phyloP scores from a whole-genome alignment of 2,888 invertebrate species.

The Athalia cordata region DNA sequence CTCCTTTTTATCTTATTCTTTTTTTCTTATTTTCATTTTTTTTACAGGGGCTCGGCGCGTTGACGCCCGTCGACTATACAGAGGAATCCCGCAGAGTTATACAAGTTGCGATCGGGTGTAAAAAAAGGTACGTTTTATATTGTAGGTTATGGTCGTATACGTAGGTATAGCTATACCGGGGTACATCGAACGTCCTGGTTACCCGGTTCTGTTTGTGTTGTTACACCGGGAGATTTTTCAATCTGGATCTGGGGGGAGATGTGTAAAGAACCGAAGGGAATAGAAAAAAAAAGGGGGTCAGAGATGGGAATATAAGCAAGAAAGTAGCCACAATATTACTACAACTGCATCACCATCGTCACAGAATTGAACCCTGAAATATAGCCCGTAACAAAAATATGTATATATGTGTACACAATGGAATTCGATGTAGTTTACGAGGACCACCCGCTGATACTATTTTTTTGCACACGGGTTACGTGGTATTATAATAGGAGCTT shows the following conservation, averaged over 20 bases:
- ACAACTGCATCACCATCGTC: background rate
- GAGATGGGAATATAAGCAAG: too few species aligned
- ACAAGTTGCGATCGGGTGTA: conserved; percentile 63
- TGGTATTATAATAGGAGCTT: background rate
- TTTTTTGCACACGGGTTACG: conserved; percentile 33
- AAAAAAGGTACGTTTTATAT: too few species aligned
- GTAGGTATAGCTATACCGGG: background rate
- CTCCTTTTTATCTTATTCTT: background rate
- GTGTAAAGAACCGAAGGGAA: background rate
- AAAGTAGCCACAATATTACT: conserved; percentile 6
- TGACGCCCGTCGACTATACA: conserved; percentile 27
- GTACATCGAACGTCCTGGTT: background rate
- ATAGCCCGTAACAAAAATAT: background rate
- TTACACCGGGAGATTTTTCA: too few species aligned
- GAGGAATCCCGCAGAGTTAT: conserved; percentile 70
- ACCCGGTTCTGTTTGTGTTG: too few species aligned
- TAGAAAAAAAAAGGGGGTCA: too few species aligned
- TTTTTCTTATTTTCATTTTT: background rate
- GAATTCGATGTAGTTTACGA: conserved; percentile 34
- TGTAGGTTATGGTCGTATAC: too few species aligned
- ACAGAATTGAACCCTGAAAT: background rate
- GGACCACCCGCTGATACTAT: conserved; percentile 33
- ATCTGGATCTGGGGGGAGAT: background rate
- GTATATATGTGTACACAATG: conserved; percentile 4
- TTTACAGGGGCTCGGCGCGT: background rate